Percentiles rank a stretch among this genome's conserved stretches.
Conservation (phyloP, 2,113 vertebrate species). For the Myanophis thanlyinensis region DNA sequence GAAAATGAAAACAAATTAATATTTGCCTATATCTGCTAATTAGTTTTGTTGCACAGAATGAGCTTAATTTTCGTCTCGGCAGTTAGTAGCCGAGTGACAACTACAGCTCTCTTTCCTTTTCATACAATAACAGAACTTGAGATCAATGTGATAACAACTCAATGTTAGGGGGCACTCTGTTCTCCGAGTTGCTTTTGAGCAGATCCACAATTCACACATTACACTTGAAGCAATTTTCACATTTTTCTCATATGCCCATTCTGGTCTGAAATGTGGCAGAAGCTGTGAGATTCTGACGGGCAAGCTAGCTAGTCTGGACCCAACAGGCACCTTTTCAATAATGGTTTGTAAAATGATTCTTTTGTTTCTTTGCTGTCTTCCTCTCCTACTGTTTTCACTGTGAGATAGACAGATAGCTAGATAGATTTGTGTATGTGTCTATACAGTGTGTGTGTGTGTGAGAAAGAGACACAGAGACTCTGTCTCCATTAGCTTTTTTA, state of each 20-base stretch:
- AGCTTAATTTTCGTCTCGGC: background rate
- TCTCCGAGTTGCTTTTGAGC: background rate
- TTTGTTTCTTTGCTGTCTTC: background rate
- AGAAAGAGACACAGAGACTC: background rate
- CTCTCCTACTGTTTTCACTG: constrained; percentile 3
- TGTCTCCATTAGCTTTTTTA: background rate
- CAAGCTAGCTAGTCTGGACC: background rate
- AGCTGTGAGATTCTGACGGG: background rate
- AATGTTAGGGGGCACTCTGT: background rate
- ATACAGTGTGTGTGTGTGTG: background rate
- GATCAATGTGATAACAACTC: background rate
- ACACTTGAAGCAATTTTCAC: background rate
- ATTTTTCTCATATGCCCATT: constrained; percentile 6
- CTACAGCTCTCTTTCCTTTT: background rate
- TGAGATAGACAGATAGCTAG: background rate
- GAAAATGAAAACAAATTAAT: background rate
- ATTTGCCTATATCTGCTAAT: background rate
- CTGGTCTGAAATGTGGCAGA: background rate
- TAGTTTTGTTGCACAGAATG: background rate
- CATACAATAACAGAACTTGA: background rate
- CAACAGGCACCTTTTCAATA: background rate
- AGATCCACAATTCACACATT: background rate
- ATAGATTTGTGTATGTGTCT: background rate
- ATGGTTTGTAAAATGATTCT: constrained; percentile 33
- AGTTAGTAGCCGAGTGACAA: background rate